Evolutionary conservation across 2,888 invertebrate species (phyloP), one percentile per base, ranked within the genome.

Genomic region (Diogma glabrata): DNA sequence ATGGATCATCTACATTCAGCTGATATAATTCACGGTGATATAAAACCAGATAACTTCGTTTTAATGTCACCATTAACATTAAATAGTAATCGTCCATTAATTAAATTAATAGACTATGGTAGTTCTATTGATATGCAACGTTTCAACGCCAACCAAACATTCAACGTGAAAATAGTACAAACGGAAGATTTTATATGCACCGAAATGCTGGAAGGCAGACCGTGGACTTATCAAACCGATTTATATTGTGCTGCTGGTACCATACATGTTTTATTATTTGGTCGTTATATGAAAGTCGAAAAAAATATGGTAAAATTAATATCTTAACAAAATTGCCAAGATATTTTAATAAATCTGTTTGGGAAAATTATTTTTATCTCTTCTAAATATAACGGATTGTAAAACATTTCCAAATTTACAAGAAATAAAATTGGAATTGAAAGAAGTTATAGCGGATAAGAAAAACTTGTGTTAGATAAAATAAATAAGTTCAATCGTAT

Each of bases 171-270:
- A 52, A 23, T 54, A 4, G n/a, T n/a, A n/a, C 56, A 60, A 47
- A 86, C 86, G 3, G 84, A 86, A 63, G 79, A 82, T 52, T 87
- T 87, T 61, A 82, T 84, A 19, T 89, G 88, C 63, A 82, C 86
- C 49, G 95, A 96, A 73, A 96, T 96, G 94, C 77, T 80, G 58
- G 90, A 91, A 60, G 79, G 83, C 40, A 78, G 82, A 60, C 88
- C 90, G 1, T 96, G 96, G 96, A 93, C 87, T 30, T 93, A 87
- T 68, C 93, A 95, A 73, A 87, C 89, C 26, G 95, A 96, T 72
- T 72, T 90, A 61, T 95, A 84, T 69, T 93, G 94, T 57, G 72
- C 93, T 55, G 89, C 89, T 47, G 89, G 87, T 12, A 87, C 89
- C 9, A 82, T 91, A 57, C 88, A 94, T 67, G 87, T 88, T 47